phyloP scores from a whole-genome alignment of 2,888 invertebrate genomes.

The Athalia cordata region DNA sequence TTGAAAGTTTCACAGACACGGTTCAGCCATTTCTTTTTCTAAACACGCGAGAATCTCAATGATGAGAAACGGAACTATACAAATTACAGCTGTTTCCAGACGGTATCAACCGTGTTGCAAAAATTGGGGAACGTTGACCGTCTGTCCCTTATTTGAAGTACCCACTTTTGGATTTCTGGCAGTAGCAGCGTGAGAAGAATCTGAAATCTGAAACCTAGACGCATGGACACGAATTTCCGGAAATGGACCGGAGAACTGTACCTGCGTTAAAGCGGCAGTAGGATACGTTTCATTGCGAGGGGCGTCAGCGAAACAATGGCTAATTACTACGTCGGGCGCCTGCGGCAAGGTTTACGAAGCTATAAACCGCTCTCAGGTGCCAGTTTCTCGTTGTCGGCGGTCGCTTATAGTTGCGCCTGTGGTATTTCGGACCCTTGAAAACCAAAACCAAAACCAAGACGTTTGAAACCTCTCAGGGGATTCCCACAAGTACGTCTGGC shows the following conservation, averaged over 20 bases:
- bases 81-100: too few relatives aligned
- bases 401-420: constrained; percentile 28
- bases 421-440: constrained; percentile 34
- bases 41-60: too few relatives aligned
- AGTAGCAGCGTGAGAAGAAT: neutral
- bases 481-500: constrained; percentile 1
- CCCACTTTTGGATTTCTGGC: too few relatives aligned
- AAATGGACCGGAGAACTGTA: constrained; percentile 30
- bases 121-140: neutral
- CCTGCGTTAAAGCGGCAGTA: constrained; percentile 7
- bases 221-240: constrained; percentile 26
- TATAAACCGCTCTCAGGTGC: constrained; percentile 47
- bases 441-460: constrained; percentile 15
- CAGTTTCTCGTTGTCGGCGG: constrained; percentile 33
- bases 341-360: constrained; percentile 47
- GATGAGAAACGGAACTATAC: too few relatives aligned
- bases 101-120: neutral
- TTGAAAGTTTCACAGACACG: too few relatives aligned
- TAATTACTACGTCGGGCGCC: constrained; percentile 48
- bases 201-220: constrained; percentile 32
- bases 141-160: neutral
- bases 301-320: constrained; percentile 48
- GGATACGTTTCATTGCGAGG: constrained; percentile 38
- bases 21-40: too few relatives aligned
- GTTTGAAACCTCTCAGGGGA: constrained; percentile 11